Percentiles rank a stretch among this genome's conserved stretches.
Conservation (phyloP, 2,113 vertebrate genomes). For the Eptesicus fuscus region DNA sequence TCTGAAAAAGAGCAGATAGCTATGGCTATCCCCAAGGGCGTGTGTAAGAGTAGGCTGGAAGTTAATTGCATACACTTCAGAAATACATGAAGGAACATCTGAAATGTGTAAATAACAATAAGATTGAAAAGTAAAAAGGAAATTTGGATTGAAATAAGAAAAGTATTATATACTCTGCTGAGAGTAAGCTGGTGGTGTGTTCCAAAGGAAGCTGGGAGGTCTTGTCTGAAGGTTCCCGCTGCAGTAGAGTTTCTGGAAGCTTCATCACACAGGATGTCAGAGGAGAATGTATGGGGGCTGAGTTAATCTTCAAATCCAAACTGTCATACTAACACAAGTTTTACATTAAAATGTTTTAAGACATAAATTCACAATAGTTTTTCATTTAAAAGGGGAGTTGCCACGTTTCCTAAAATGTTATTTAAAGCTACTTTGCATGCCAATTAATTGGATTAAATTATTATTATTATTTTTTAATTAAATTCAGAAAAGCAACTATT, state of each 20-base stretch:
- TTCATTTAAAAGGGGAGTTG: conserved; percentile 60
- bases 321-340: conserved; percentile 67
- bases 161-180: conserved; percentile 1
- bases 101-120: conserved; percentile 55
- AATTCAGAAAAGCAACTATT: conserved; percentile 47
- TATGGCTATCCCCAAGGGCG: background rate
- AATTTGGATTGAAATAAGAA: conserved; percentile 47
- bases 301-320: conserved; percentile 55
- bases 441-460: conserved; percentile 47
- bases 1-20: background rate
- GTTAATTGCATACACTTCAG: background rate
- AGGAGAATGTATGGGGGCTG: conserved; percentile 62
- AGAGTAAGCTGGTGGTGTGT: conserved; percentile 33
- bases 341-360: conserved; percentile 69
- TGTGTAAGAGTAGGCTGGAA: conserved; percentile 19
- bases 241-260: conserved; percentile 56
- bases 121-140: conserved; percentile 13
- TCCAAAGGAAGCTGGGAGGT: conserved; percentile 66
- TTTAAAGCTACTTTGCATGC: conserved; percentile 49
- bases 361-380: conserved; percentile 64
- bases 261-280: conserved; percentile 67
- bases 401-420: conserved; percentile 46
- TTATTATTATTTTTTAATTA: background rate
- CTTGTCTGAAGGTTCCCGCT: conserved; percentile 32
- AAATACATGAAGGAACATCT: conserved; percentile 13